phyloP scores from a whole-genome alignment of 2,113 vertebrate species.

The Ptilorrhoa leucosticta region DNA sequence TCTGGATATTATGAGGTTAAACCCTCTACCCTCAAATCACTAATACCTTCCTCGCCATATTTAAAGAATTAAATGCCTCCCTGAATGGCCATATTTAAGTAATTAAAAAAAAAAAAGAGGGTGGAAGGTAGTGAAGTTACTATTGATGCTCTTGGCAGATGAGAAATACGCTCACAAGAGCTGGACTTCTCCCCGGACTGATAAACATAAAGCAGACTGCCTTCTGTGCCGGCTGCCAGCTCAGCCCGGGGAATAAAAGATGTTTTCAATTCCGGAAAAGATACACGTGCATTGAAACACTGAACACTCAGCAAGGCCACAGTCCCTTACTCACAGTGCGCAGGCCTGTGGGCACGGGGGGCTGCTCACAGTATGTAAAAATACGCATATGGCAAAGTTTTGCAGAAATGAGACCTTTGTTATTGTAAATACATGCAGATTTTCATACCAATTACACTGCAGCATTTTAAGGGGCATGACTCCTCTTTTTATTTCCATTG shows the following conservation, averaged over 20 bases:
- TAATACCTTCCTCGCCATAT: background rate
- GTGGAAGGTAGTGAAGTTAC: background rate
- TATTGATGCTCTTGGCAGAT: background rate
- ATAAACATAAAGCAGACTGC: conserved; percentile 12
- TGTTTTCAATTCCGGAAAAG: conserved; percentile 2
- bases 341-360: background rate
- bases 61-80: background rate
- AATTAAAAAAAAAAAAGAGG: background rate
- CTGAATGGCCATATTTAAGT: background rate
- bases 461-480: background rate
- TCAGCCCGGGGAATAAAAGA: conserved; percentile 6
- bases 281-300: background rate
- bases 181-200: background rate
- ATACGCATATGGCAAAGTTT: background rate
- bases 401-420: background rate
- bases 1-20: background rate
- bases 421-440: background rate
- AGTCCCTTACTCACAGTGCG: background rate
- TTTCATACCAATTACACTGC: background rate
- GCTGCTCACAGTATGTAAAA: background rate
- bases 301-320: background rate
- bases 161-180: background rate
- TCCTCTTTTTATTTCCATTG: background rate
- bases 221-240: conserved; percentile 23
- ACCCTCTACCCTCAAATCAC: background rate